Evolutionary conservation across 2,888 invertebrate species (phyloP), one percentile per base, ranked within the genome.

Genomic region (Sinelater perroti): DNA sequence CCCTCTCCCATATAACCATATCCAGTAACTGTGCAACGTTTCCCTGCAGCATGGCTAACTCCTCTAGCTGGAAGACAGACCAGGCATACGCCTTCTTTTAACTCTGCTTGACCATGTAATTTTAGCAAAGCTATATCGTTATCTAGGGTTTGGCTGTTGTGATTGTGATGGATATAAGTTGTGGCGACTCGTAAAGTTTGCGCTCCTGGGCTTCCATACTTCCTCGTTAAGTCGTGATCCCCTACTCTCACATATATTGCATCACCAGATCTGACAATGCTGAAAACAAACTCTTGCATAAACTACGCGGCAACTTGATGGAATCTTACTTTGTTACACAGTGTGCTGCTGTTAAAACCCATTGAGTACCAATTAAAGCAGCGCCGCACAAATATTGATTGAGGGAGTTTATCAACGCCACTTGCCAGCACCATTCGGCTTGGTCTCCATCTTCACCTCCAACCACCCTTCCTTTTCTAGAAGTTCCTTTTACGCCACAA

Each of bases 1-100:
- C 94, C 89, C 84, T 95, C 95, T 44, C 94, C 94, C 93, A 95
- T 94, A 73, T 95, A 95, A 4, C 95, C 95, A 72, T 95, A 95
- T 2, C 95, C 95, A 5, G 95, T 95, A 67, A 94, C 95, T 0
- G 93, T 95, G 73, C 95, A 95, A 24, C 94, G 82, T 76, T 93
- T 93, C 50, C 95, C 95, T 3, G 95, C 92, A 1, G 93, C 89
- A 74, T 93, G 94, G 70, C 86, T 91, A 17, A 93, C 93, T 1
- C 93, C 94, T 53, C 95, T 81, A 1, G 94, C 94, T 0, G 95
- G 95, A 52, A 95, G 79, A 70, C 95, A 95, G 16, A 95, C 93
- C 65, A 93, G 77, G 69, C 91, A 91, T 52, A 90, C 87, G 45
- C 94, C 94, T 76, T 93, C 93, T 64, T 91, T 88, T 2, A 94